Conservation (phyloP, 2,888 invertebrate species). For the Carabus problematicus region DNA sequence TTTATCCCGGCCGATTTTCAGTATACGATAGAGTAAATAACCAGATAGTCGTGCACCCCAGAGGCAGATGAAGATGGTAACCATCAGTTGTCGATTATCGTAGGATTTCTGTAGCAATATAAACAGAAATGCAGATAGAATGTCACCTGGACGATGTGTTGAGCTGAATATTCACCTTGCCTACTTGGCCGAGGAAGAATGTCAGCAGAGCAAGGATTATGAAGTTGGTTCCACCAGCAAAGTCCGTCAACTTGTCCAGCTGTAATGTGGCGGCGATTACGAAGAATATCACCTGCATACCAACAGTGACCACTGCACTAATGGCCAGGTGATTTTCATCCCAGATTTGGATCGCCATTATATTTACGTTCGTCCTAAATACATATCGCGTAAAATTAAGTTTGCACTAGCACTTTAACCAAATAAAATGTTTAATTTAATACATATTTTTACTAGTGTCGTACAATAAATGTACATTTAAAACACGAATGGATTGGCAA, state of each 20-base stretch:
- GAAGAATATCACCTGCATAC: slow-evolving; percentile 88
- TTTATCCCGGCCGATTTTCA: slow-evolving; percentile 89
- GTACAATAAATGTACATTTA: too few relatives aligned
- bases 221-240: slow-evolving; percentile 93
- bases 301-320: slow-evolving; percentile 83
- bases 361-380: slow-evolving; percentile 30
- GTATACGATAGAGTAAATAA: slow-evolving; percentile 87
- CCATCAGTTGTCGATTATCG: slow-evolving; percentile 89
- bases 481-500: too few relatives aligned
- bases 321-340: slow-evolving; percentile 87
- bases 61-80: slow-evolving; percentile 84
- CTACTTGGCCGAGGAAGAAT: slow-evolving; percentile 84
- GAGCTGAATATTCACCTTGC: slow-evolving; percentile 65
- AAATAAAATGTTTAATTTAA: neutral
- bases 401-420: neutral
- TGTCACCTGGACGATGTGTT: neutral
- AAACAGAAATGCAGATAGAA: neutral
- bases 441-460: too few relatives aligned
- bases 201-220: slow-evolving; percentile 87
- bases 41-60: slow-evolving; percentile 89
- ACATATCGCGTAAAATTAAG: neutral
- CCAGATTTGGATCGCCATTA: slow-evolving; percentile 75
- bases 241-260: slow-evolving; percentile 90
- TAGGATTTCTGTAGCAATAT: slow-evolving; percentile 69
- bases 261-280: slow-evolving; percentile 84